phyloP scores from a whole-genome alignment of 2,113 vertebrate species.

The Ceyx margarethae region DNA sequence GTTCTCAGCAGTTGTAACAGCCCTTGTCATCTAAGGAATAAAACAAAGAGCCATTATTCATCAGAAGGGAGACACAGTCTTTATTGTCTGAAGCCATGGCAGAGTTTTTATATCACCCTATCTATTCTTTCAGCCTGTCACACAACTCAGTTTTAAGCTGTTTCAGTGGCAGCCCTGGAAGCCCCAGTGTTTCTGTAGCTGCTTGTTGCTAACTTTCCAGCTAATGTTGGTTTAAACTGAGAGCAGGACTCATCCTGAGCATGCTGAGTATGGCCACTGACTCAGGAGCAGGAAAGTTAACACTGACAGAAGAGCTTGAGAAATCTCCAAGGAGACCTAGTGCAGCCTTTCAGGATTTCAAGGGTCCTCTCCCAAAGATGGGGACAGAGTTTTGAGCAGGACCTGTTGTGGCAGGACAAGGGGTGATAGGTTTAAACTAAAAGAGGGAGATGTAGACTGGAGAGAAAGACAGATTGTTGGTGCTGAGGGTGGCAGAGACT shows the following conservation, averaged over 20 bases:
- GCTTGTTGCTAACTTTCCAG: background rate
- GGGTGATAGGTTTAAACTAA: background rate
- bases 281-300: background rate
- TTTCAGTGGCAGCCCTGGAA: background rate
- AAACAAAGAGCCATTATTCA: conserved; percentile 66
- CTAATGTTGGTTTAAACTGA: background rate
- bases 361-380: background rate
- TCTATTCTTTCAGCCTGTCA: conserved; percentile 9
- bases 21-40: conserved; percentile 39
- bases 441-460: background rate
- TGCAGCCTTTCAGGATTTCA: no score
- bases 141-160: conserved; percentile 28
- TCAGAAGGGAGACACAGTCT: conserved; percentile 38
- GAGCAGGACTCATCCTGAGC: background rate
- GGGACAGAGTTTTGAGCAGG: background rate
- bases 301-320: background rate
- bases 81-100: conserved; percentile 37
- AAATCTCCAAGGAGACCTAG: background rate
- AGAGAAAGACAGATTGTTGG: background rate
- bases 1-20: conserved; percentile 24
- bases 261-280: rapidly evolving
- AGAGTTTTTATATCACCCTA: background rate
- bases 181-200: background rate
- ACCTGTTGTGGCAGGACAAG: background rate
- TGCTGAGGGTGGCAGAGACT: no score